These are phyloP conservation scores for Cryptocephalus moraei DNA, from an alignment of 2,888 invertebrate genomes.

Conservation along the genomic window DNA sequence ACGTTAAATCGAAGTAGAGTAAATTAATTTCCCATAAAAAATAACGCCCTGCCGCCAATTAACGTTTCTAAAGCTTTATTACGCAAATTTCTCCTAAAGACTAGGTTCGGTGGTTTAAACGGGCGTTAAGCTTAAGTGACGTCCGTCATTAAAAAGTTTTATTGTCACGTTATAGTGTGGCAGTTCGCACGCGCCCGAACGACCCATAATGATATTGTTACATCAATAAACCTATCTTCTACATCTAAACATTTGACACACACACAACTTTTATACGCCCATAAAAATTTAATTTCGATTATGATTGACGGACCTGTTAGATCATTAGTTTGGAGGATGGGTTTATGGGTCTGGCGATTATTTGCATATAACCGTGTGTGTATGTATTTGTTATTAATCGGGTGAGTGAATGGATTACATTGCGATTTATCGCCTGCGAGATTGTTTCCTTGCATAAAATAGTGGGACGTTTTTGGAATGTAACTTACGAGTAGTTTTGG, in stretches of 20 bases:
- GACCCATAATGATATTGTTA: conserved; percentile 39
- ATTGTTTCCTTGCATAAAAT: too few relatives aligned
- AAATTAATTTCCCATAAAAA: too few relatives aligned
- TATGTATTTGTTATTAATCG: neutral
- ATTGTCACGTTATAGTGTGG: conserved; percentile 37
- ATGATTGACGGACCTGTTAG: conserved; percentile 38
- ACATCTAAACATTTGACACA: conserved; percentile 36
- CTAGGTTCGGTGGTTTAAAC: too few relatives aligned
- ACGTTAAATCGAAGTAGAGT: too few relatives aligned
- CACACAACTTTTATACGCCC: conserved; percentile 34
- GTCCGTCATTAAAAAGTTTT: conserved; percentile 39
- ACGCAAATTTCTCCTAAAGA: too few relatives aligned
- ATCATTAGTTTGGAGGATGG: conserved; percentile 26
- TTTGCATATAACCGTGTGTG: neutral
- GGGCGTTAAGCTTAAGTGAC: conserved; percentile 17
- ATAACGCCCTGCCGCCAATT: too few relatives aligned
- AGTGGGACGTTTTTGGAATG: too few relatives aligned
- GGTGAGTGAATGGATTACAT: too few relatives aligned
- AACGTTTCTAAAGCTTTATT: too few relatives aligned
- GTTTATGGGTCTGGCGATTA: conserved; percentile 10
- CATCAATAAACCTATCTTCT: conserved; percentile 39
- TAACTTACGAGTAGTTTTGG: too few relatives aligned
- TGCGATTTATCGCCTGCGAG: too few relatives aligned
- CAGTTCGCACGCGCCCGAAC: conserved; percentile 37
- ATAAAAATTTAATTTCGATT: conserved; percentile 39